Conservation (phyloP, 2,797 vertebrate genomes). For the Rachycentron canadum region DNA sequence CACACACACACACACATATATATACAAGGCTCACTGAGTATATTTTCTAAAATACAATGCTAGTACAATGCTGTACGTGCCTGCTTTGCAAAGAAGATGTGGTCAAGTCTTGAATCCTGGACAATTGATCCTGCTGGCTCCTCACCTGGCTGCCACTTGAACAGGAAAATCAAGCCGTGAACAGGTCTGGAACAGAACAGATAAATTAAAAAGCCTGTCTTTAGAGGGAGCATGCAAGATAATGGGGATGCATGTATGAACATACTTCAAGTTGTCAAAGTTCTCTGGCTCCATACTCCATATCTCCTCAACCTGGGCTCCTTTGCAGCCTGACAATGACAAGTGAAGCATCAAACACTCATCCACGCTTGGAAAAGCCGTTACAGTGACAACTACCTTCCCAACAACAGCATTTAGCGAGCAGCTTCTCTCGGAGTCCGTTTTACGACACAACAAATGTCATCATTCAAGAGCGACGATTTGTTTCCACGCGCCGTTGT, state of each 20-base stretch:
- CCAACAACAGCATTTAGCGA: fast-evolving
- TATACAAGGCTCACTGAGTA: background rate
- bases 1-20: no score
- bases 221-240: background rate
- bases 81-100: constrained; percentile 99
- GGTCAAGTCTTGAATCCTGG: constrained; percentile 96
- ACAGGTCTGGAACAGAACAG: constrained; percentile 90
- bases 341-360: background rate
- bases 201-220: background rate
- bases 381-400: fast-evolving
- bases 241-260: background rate
- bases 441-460: background rate
- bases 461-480: background rate
- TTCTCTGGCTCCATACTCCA: constrained; percentile 99
- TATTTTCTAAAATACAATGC: background rate
- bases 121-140: constrained; percentile 98
- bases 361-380: background rate
- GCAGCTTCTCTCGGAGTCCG: background rate
- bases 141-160: constrained; percentile 99
- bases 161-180: constrained; percentile 98
- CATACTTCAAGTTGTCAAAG: constrained; percentile 98
- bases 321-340: constrained; percentile 90
- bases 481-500: constrained; percentile 63
- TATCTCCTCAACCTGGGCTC: constrained; percentile 98
- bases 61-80: constrained; percentile 71